A percentile compares a stretch with the other conserved stretches of the same genome.
Conservation (phyloP, 2,888 invertebrate species). For the Ormyrus nitidulus region DNA sequence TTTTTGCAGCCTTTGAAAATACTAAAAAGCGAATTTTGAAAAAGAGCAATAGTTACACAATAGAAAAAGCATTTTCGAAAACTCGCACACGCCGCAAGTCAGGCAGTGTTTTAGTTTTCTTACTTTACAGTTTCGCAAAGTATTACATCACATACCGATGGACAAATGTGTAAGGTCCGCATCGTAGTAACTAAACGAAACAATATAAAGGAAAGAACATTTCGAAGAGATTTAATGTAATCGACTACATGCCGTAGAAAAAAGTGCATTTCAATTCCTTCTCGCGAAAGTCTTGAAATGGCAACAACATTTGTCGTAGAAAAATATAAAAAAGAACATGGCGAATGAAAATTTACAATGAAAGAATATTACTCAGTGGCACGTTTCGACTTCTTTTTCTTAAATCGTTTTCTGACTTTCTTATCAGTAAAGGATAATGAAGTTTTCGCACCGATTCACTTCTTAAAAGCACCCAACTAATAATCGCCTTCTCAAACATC, state of each 20-base stretch:
- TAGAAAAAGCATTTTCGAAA: conserved; percentile 45
- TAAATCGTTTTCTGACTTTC: background rate
- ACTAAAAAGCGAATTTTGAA: conserved; percentile 41
- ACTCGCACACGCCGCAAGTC: conserved; percentile 38
- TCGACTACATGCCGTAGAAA: conserved; percentile 16
- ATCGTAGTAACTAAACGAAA: conserved; percentile 15
- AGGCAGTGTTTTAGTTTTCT: conserved; percentile 48
- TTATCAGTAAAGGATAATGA: no score
- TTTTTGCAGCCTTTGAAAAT: conserved; percentile 13
- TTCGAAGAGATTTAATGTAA: conserved; percentile 20
- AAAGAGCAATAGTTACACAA: conserved; percentile 7
- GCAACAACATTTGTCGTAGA: conserved; percentile 46
- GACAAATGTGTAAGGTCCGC: conserved; percentile 22
- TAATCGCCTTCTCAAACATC: no score
- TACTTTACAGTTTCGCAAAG: conserved; percentile 20
- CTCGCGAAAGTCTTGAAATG: conserved; percentile 29
- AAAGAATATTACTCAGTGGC: conserved; percentile 52
- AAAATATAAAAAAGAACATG: conserved; percentile 57
- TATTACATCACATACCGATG: conserved; percentile 35
- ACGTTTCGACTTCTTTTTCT: conserved; percentile 29
- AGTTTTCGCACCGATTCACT: no score
- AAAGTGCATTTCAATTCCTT: conserved; percentile 29
- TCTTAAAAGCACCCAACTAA: no score
- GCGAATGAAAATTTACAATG: conserved; percentile 55
- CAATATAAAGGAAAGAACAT: conserved; percentile 15